Base-by-base conservation (phyloP, 2,888 invertebrate genomes). In the Zelleria hepariella region DNA sequence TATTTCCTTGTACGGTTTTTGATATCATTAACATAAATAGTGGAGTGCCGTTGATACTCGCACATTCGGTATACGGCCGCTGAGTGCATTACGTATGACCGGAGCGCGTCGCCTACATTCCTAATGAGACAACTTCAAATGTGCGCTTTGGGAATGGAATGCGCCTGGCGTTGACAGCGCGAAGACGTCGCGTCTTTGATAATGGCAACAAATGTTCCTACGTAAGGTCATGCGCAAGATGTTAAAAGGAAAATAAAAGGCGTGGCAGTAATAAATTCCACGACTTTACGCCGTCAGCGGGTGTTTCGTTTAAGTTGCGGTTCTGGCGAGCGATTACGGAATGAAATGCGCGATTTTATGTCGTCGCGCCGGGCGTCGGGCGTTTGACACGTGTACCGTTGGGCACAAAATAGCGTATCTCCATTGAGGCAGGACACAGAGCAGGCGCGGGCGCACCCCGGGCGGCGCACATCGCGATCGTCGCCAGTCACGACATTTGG, bases 401-500 rank as follows among this genome's bases (percentile, higher is more conserved):
- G 77, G 75, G 74, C 78, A 81, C 79, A 81, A 82, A 58, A 83
- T 80, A 76, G 78, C 75, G 80, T 82, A 86, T 84, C 82, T 81
- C 76, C 83, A 83, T 83, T 84, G 82, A 80, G 75, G 71, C 69
- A 67, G 70, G 68, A 51, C 54, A 57, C 25, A 7, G 72, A 67
- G 73, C 74, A 73, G 69, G 76, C 74, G 66, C 75, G 67, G 75
- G 79, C 78, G 82, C 84, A 81, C 83, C 82, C 80, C 81, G 75
- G 85, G 85, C 82, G 79, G 83, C 80, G 81, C 80, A 68, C 82
- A 87, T 87, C 86, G 83, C 86, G 86, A 86, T 87, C 82, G 74
- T 80, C 80, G 80, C 72, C 80, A 78, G 87, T 88, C 87, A 88
- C 87, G 87, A 88, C 87, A 78, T 82, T 85, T 85, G 82, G 86